Conservation (phyloP, 2,888 invertebrate genomes). For the Patella depressa region DNA sequence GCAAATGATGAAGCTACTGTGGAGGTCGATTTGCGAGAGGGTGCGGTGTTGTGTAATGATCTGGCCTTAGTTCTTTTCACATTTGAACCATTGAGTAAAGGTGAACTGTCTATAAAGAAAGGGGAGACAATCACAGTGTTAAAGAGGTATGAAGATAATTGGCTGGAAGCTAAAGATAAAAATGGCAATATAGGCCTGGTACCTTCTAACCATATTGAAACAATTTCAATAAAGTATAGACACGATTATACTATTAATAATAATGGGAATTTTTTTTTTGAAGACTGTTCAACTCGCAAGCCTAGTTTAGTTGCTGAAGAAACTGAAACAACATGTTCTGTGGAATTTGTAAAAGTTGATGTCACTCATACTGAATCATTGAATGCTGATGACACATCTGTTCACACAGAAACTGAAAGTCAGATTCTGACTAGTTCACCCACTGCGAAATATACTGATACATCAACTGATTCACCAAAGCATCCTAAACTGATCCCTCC, state of each 20-base stretch:
- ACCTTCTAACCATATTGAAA: slow-evolving; percentile 67
- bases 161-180: slow-evolving; percentile 69
- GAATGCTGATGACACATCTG: too few species aligned
- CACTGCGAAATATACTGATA: too few species aligned
- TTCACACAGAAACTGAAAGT: too few species aligned
- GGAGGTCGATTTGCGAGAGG: neutral
- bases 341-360: too few species aligned
- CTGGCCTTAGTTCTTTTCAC: slow-evolving; percentile 68
- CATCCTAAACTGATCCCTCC: neutral
- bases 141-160: slow-evolving; percentile 66
- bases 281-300: too few species aligned
- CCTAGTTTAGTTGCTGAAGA: too few species aligned
- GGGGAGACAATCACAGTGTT: slow-evolving; percentile 71
- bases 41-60: slow-evolving; percentile 34
- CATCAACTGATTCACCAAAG: neutral
- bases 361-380: too few species aligned
- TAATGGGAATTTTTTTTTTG: too few species aligned
- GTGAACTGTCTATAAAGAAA: slow-evolving; percentile 67
- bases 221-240: slow-evolving; percentile 39
- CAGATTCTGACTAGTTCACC: too few species aligned
- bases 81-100: slow-evolving; percentile 65
- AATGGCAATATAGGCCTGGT: slow-evolving; percentile 68
- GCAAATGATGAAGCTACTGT: neutral
- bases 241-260: too few species aligned
- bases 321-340: too few species aligned